Percentiles rank a stretch among this genome's conserved stretches.
Evolutionary conservation across 92 coral and sea anemone species (phyloP).

Genomic region (Bergia sp.): DNA sequence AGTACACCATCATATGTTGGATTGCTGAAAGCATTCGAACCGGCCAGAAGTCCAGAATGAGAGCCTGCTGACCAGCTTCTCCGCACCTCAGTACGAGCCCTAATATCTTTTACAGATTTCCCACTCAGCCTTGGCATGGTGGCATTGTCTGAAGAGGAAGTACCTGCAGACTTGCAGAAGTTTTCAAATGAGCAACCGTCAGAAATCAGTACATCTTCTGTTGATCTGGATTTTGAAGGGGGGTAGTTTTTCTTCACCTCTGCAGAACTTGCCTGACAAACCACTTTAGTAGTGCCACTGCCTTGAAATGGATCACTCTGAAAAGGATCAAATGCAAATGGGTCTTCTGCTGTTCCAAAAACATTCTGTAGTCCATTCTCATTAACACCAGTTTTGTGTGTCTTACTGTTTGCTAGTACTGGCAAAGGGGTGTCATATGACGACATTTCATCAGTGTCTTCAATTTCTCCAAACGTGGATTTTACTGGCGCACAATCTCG

Average conservation of each 20-base stretch:
- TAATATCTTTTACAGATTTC: slow-evolving; percentile 30
- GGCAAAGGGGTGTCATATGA: slow-evolving; percentile 87
- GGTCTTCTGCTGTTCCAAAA: slow-evolving; percentile 63
- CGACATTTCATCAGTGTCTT: slow-evolving; percentile 45
- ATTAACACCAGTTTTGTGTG: slow-evolving; percentile 32
- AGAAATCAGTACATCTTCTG: slow-evolving; percentile 28
- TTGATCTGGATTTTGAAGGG: slow-evolving; percentile 39
- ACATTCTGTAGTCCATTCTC: slow-evolving; percentile 68
- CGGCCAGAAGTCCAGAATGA: slow-evolving; percentile 48
- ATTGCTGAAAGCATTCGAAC: slow-evolving; percentile 78
- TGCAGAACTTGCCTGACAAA: background rate
- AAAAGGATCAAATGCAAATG: slow-evolving; percentile 92
- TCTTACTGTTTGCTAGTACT: slow-evolving; percentile 52
- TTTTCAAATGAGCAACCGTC: slow-evolving; percentile 8
- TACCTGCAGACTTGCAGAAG: slow-evolving; percentile 3
- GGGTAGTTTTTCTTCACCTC: background rate
- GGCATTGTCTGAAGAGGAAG: slow-evolving; percentile 22
- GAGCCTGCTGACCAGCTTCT: slow-evolving; percentile 79
- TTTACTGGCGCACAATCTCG: slow-evolving; percentile 30
- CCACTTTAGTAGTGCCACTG: background rate
- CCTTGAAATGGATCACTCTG: slow-evolving; percentile 52
- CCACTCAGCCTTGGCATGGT: slow-evolving; percentile 42
- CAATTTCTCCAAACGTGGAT: slow-evolving; percentile 50
- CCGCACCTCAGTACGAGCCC: slow-evolving; percentile 57
- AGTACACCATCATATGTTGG: slow-evolving; percentile 81